phyloP scores from a whole-genome alignment of 2,797 vertebrate species.

The Antrozous pallidus region DNA sequence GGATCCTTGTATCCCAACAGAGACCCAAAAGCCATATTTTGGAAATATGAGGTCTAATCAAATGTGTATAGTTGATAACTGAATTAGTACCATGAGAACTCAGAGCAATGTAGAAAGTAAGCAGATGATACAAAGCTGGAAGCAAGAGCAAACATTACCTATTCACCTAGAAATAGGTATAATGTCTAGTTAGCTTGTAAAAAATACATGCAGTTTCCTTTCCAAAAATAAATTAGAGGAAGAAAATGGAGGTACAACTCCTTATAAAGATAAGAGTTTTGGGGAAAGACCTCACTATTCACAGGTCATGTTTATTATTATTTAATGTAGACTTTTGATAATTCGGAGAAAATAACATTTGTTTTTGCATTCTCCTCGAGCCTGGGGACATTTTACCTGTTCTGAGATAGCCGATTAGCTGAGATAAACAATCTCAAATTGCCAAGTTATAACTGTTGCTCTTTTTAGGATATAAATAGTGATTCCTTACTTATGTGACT shows the following conservation, averaged over 20 bases:
- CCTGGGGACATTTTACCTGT: slow-evolving; percentile 23
- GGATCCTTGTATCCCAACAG: neutral
- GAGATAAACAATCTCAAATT: slow-evolving; percentile 53
- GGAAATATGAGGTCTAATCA: neutral
- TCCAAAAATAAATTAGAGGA: neutral
- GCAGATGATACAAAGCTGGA: slow-evolving; percentile 15
- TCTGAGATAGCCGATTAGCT: slow-evolving; percentile 36
- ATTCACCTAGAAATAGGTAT: neutral
- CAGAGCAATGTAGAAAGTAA: neutral
- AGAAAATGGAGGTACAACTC: neutral
- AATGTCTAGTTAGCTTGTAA: neutral
- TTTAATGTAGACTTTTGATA: slow-evolving; percentile 8
- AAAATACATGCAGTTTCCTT: neutral
- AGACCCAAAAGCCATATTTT: neutral
- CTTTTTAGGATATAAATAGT: slow-evolving; percentile 35
- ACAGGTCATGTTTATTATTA: slow-evolving; percentile 39
- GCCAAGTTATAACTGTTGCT: slow-evolving; percentile 18
- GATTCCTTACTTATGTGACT: slow-evolving; percentile 51
- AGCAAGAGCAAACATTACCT: neutral
- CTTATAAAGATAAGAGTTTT: slow-evolving; percentile 26
- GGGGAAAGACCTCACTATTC: neutral
- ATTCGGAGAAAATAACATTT: slow-evolving; percentile 41
- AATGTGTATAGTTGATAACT: neutral
- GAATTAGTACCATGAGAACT: neutral
- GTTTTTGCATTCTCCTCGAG: neutral